Conservation (phyloP, 2,113 vertebrate genomes). For the Psilopsiagon aymara region DNA sequence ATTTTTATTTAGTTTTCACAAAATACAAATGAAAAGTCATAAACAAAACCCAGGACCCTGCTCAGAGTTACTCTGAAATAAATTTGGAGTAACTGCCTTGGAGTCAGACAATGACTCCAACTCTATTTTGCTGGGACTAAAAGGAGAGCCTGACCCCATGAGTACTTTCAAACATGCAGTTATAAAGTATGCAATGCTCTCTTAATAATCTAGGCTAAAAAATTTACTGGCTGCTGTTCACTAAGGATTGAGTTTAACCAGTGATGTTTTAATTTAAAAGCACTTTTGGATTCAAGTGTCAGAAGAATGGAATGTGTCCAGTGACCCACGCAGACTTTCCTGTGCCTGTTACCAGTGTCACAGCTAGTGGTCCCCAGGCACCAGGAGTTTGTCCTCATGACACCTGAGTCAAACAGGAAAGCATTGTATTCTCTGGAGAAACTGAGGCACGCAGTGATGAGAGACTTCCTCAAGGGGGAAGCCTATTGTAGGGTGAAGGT, state of each 20-base stretch:
- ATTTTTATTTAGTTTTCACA: constrained; percentile 70
- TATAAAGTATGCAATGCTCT: constrained; percentile 58
- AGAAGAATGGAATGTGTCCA: constrained; percentile 59
- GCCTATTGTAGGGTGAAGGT: neutral
- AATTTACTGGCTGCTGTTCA: constrained; percentile 65
- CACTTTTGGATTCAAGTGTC: constrained; percentile 18
- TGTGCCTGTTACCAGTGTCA: constrained; percentile 9
- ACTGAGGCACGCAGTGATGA: neutral
- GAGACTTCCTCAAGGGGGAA: neutral
- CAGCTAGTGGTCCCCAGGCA: neutral
- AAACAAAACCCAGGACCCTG: constrained; percentile 45
- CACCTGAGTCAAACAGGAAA: constrained; percentile 14
- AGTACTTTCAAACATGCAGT: constrained; percentile 58
- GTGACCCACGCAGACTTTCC: constrained; percentile 16
- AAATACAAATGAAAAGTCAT: constrained; percentile 63
- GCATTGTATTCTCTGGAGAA: neutral
- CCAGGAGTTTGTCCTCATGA: constrained; percentile 16
- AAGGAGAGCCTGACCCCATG: constrained; percentile 44
- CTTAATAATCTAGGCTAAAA: constrained; percentile 55
- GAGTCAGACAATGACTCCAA: constrained; percentile 51
- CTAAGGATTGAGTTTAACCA: constrained; percentile 34
- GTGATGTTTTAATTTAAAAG: constrained; percentile 55
- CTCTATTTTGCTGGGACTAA: constrained; percentile 45
- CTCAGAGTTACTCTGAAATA: constrained; percentile 46
- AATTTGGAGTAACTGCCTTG: constrained; percentile 50